Evolutionary conservation across 1,140 invertebrate genomes (phyloP).

Genomic region (Drosophila subpulchrella): DNA sequence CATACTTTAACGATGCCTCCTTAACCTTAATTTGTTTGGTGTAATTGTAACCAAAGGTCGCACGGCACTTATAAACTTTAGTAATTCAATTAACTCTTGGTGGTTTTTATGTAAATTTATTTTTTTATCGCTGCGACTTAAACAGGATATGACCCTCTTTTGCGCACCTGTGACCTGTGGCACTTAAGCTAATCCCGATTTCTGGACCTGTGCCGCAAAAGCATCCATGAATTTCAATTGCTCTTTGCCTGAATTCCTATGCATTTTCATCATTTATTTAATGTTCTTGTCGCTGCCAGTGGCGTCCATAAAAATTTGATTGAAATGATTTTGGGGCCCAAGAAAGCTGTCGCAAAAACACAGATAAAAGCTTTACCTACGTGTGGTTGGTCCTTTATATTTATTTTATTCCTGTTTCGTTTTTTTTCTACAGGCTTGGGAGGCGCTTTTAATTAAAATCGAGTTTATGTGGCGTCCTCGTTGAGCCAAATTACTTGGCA

Average conservation of each 20-base stretch:
- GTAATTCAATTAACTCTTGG: conserved; percentile 27
- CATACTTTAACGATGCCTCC: conserved; percentile 1
- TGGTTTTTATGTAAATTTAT: conserved; percentile 30
- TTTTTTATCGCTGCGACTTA: conserved; percentile 21
- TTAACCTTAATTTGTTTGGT: conserved; percentile 6
- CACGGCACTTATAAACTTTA: conserved; percentile 7
- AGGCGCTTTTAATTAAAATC: conserved; percentile 73
- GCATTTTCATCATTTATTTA: conserved; percentile 74
- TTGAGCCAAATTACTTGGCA: conserved; percentile 62
- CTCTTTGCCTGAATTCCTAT: conserved; percentile 49
- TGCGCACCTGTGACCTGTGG: conserved; percentile 28
- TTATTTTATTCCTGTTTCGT: conserved; percentile 47
- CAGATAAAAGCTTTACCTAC: conserved; percentile 38
- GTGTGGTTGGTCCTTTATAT: conserved; percentile 31
- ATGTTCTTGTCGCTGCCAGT: conserved; percentile 58
- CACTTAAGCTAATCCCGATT: conserved; percentile 16
- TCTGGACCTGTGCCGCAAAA: conserved; percentile 10
- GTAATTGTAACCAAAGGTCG: conserved; percentile 15
- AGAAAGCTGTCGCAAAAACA: conserved; percentile 46
- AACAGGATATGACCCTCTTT: conserved; percentile 20
- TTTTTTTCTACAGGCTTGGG: conserved; percentile 22
- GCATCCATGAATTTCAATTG: conserved; percentile 79
- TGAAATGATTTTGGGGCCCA: conserved; percentile 54
- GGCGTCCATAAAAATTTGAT: conserved; percentile 74
- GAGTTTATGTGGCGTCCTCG: conserved; percentile 59